A percentile compares a stretch with the other conserved stretches of the same genome.
Evolutionary conservation across 2,888 invertebrate genomes (phyloP).

Genomic region (Stenoptilia bipunctidactyla): DNA sequence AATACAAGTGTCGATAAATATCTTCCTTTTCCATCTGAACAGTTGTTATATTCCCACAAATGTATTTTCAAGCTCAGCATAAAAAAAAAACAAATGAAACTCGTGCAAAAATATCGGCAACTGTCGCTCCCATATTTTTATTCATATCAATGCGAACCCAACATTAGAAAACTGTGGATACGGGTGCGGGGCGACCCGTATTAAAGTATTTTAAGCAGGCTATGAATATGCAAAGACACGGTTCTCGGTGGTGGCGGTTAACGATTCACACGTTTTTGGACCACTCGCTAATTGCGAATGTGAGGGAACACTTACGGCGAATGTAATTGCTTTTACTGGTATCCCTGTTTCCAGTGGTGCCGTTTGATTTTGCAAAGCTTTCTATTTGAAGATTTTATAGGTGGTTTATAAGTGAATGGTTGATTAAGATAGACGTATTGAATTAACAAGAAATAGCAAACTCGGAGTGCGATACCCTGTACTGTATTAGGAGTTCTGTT

Average conservation of each 20-base stretch:
- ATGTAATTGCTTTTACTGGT: slow-evolving; percentile 64
- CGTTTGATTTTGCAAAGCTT: slow-evolving; percentile 31
- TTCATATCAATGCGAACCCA: slow-evolving; percentile 42
- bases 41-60: too few species aligned
- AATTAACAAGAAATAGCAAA: slow-evolving; percentile 36
- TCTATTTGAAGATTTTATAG: background rate
- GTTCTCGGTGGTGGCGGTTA: slow-evolving; percentile 52
- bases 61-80: too few species aligned
- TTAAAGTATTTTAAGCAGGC: slow-evolving; percentile 71
- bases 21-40: too few species aligned
- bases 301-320: slow-evolving; percentile 64
- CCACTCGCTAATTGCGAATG: slow-evolving; percentile 67
- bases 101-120: background rate
- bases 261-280: slow-evolving; percentile 70
- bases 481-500: slow-evolving; percentile 45
- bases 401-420: background rate
- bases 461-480: slow-evolving; percentile 53
- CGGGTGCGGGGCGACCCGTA: slow-evolving; percentile 47
- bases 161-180: slow-evolving; percentile 52
- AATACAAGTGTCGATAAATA: too few species aligned
- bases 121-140: slow-evolving; percentile 23
- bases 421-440: slow-evolving; percentile 18
- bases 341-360: slow-evolving; percentile 38
- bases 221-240: slow-evolving; percentile 71
- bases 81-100: too few species aligned